Base-by-base conservation (phyloP, 37 sponge, comb jelly and placozoan genomes). In the Hormiphora californensis region DNA sequence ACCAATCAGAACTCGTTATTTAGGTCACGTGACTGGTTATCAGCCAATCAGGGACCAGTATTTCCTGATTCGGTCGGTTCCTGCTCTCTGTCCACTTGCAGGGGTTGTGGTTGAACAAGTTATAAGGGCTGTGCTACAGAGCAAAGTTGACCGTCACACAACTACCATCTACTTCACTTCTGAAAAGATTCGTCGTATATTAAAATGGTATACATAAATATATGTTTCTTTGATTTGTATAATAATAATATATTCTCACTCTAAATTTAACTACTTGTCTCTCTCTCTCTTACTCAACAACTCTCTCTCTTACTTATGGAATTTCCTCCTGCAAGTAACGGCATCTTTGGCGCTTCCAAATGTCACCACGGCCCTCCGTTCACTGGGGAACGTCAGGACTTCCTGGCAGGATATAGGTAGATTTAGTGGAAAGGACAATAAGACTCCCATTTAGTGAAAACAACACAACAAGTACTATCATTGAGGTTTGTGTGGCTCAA, bases 111-210 rank as follows among this genome's bases (percentile, higher is more conserved):
- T n/a, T n/a, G n/a, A n/a, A n/a, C n/a, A n/a, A n/a, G n/a, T n/a
- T n/a, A n/a, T n/a, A n/a, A n/a, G 61, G 61, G 27, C 23, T 27
- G 28, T 59, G 62, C 43, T 41, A 73, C 28, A 73, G 40, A 9
- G 81, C 81, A 33, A 73, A 73, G 38, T 73, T 73, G n/a, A 73
- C 81, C 81, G 81, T 73, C 81, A 73, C 43, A 41, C 81, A 73
- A 40, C 81, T 73, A 4, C 81, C 81, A 36, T 73, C 81, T 23
- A 73, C 81, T n/a, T 43, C 35, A 28, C 81, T 73, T 46, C 81
- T 73, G 81, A 73, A 17, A 41, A 15, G 15, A 17, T 17, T 49
- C 53, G 15, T 49, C 53, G 15, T 9, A 49, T 57, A 57, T 57
- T 57, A 30, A 28, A 57, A 57, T 57, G 53, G 15, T 49, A 17